phyloP scores from a whole-genome alignment of 2,797 vertebrate species.

The Triplophysa yarkandensis region DNA sequence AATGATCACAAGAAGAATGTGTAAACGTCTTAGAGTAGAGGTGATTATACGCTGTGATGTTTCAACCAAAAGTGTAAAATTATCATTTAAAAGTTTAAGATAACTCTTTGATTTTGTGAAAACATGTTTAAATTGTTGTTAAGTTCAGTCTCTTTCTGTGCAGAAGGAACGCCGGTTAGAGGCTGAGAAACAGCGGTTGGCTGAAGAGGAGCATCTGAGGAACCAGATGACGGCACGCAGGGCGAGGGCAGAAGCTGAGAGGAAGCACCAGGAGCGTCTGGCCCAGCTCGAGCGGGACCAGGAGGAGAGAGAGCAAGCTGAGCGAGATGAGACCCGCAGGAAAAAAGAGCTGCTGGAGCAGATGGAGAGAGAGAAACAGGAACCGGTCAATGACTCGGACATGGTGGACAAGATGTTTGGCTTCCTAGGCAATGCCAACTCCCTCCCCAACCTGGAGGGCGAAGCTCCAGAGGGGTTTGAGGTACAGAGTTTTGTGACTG shows the following conservation, averaged over 20 bases:
- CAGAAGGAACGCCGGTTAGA: slow-evolving; percentile 83
- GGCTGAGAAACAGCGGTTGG: slow-evolving; percentile 83
- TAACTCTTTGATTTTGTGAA: too few relatives aligned
- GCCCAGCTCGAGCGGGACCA: slow-evolving; percentile 90
- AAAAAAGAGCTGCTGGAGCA: slow-evolving; percentile 96
- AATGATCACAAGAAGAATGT: slow-evolving; percentile 92
- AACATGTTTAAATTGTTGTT: neutral
- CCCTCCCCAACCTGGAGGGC: slow-evolving; percentile 89
- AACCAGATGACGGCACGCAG: slow-evolving; percentile 89
- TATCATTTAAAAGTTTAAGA: too few relatives aligned
- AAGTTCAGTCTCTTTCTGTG: neutral
- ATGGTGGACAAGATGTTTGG: slow-evolving; percentile 99
- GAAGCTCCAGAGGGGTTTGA: slow-evolving; percentile 92
- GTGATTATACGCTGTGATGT: slow-evolving; percentile 67
- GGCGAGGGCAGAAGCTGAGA: slow-evolving; percentile 93
- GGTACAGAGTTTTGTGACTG: slow-evolving; percentile 67
- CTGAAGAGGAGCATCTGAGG: slow-evolving; percentile 85
- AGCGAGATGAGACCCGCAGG: slow-evolving; percentile 86
- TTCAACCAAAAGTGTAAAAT: neutral
- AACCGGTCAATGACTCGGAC: slow-evolving; percentile 94
- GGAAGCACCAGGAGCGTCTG: slow-evolving; percentile 92
- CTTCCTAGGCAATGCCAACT: slow-evolving; percentile 86
- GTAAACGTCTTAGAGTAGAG: slow-evolving; percentile 85
- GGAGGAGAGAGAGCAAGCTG: slow-evolving; percentile 86
- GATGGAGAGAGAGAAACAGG: slow-evolving; percentile 88